Evolutionary conservation across 1,140 invertebrate species (phyloP).

Genomic region (Zaprionus kolodkinae): DNA sequence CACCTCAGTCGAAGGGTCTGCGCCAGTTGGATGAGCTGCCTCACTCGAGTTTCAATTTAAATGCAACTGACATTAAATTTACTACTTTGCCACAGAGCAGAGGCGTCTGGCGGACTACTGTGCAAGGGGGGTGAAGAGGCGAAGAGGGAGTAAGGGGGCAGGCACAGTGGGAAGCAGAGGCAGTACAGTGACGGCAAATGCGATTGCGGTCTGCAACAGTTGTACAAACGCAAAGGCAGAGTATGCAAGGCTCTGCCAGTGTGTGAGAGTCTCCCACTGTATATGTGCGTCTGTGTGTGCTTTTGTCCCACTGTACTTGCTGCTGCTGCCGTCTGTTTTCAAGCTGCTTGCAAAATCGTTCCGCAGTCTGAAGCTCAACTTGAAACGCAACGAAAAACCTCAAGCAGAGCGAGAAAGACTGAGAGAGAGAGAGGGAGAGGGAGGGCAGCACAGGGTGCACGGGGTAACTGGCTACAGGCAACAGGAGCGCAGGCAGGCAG

Average conservation of each 20-base stretch:
- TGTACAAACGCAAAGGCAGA: neutral
- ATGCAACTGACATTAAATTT: slow-evolving; percentile 83
- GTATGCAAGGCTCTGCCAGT: neutral
- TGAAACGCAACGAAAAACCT: slow-evolving; percentile 12
- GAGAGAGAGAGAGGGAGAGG: neutral
- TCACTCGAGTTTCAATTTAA: slow-evolving; percentile 78
- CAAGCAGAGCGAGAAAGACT: neutral
- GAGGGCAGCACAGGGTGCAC: slow-evolving; percentile 11
- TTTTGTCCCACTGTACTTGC: slow-evolving; percentile 13
- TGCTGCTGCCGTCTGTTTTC: slow-evolving; percentile 12
- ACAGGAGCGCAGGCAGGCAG: neutral
- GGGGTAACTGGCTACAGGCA: neutral
- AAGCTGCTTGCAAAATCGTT: slow-evolving; percentile 33
- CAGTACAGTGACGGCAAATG: slow-evolving; percentile 18
- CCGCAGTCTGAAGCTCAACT: slow-evolving; percentile 47
- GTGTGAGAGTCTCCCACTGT: neutral
- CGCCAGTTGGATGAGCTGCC: neutral
- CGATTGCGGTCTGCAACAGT: slow-evolving; percentile 37
- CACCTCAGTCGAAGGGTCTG: neutral
- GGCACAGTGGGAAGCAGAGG: neutral
- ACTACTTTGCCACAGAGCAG: slow-evolving; percentile 73
- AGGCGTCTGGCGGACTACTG: slow-evolving; percentile 56
- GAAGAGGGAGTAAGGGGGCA: neutral
- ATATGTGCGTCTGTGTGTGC: slow-evolving; percentile 2
- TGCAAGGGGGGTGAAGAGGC: slow-evolving; percentile 8